A percentile compares a stretch with the other conserved stretches of the same genome.
Conservation (phyloP, 2,113 vertebrate genomes). For the Myrmophylax atrothorax region DNA sequence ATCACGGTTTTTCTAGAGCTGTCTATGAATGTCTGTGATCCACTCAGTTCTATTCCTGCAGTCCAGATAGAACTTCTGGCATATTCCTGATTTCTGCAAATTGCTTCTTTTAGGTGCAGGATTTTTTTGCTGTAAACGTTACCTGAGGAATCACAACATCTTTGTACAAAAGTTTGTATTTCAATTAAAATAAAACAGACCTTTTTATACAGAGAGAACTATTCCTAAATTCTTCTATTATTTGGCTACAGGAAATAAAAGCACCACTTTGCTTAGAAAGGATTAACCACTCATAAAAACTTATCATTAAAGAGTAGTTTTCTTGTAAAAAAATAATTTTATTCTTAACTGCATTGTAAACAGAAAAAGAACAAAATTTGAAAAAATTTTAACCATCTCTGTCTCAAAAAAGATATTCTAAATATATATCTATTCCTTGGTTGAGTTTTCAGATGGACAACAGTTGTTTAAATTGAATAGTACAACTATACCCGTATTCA, state of each 20-base stretch:
- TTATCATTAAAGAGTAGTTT: not conserved
- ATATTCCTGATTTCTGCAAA: not conserved
- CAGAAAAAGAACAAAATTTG: not conserved
- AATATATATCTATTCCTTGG: not conserved
- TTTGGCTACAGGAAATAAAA: not conserved
- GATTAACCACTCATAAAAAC: not conserved
- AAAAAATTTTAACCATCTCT: not conserved
- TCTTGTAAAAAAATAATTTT: not conserved
- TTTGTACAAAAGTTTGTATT: not conserved
- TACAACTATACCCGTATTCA: not conserved
- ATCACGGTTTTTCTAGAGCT: fast-evolving
- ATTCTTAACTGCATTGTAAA: not conserved
- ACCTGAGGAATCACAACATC: not conserved
- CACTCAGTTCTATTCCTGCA: not conserved
- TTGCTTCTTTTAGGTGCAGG: not conserved
- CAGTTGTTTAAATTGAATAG: not conserved
- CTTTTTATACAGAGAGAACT: not conserved
- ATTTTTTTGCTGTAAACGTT: not conserved
- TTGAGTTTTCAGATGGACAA: not conserved
- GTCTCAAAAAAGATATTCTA: not conserved
- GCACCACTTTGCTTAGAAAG: not conserved
- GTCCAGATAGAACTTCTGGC: not conserved
- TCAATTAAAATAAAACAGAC: not conserved
- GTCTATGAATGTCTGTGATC: not conserved
- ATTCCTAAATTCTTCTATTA: not conserved